phyloP scores from a whole-genome alignment of 2,113 vertebrate genomes.

The Dolichallabes microphthalmus region DNA sequence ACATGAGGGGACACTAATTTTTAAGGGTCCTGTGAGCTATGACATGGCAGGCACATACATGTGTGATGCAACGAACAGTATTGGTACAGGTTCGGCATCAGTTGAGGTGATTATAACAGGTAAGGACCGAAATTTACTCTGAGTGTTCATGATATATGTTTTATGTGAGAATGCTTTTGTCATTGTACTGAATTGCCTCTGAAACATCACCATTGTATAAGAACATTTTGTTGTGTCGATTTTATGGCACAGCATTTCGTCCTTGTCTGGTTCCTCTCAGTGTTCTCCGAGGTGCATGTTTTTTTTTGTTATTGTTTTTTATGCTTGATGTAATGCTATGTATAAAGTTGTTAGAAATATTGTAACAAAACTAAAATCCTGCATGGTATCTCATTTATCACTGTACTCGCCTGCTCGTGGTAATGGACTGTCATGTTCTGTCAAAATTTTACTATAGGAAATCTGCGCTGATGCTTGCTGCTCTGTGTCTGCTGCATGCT shows the following conservation, averaged over 20 bases:
- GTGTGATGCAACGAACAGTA: constrained; percentile 91
- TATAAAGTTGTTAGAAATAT: neutral
- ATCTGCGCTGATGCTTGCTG: constrained; percentile 25
- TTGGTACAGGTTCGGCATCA: constrained; percentile 85
- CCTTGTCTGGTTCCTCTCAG: neutral
- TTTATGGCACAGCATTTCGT: neutral
- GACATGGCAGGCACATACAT: constrained; percentile 87
- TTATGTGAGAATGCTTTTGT: neutral
- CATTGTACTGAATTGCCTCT: constrained; percentile 32
- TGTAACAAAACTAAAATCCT: neutral
- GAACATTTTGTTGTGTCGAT: neutral
- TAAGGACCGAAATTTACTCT: constrained; percentile 62
- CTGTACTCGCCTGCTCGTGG: constrained; percentile 28
- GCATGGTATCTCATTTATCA: constrained; percentile 21
- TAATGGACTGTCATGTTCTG: constrained; percentile 35
- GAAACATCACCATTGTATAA: constrained; percentile 34
- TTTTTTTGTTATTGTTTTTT: neutral
- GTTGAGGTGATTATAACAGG: constrained; percentile 93
- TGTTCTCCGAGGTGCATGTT: constrained; percentile 14
- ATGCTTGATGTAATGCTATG: constrained; percentile 11
- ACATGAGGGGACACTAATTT: constrained; percentile 84
- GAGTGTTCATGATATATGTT: neutral
- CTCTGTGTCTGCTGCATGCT: constrained; percentile 17
- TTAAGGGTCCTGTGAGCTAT: constrained; percentile 86
- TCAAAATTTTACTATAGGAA: constrained; percentile 32